These are phyloP conservation scores for Nycticebus coucang DNA, from an alignment of 2,113 vertebrate species.

Conservation along the genomic window DNA sequence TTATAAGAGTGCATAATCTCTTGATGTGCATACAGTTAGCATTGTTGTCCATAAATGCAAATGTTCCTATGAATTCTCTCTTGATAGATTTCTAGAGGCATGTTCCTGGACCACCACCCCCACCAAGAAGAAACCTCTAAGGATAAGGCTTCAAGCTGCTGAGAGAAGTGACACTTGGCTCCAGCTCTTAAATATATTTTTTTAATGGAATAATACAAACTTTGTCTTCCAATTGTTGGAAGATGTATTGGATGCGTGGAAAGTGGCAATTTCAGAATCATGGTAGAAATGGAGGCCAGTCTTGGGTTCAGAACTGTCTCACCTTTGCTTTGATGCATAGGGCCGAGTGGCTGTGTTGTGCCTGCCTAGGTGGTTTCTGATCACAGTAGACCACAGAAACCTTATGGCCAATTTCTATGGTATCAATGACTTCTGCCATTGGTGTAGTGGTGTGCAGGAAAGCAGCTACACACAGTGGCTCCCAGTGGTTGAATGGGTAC, in stretches of 20 bases:
- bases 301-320: not conserved
- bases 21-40: not conserved
- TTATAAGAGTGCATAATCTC: constrained; percentile 31
- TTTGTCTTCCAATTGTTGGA: not conserved
- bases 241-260: not conserved
- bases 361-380: constrained; percentile 30
- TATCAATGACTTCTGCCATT: constrained; percentile 60
- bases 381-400: constrained; percentile 19
- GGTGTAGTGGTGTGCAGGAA: constrained; percentile 48
- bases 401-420: constrained; percentile 62
- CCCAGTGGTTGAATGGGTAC: constrained; percentile 86
- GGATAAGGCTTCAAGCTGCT: not conserved
- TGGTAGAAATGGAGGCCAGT: not conserved
- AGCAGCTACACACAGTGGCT: constrained; percentile 82
- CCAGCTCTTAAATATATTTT: not conserved
- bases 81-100: not conserved
- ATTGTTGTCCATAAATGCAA: not conserved
- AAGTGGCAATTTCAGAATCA: not conserved
- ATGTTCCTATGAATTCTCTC: not conserved
- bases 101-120: not conserved
- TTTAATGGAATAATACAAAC: not conserved
- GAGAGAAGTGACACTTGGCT: not conserved
- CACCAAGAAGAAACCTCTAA: not conserved
- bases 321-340: not conserved
- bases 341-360: not conserved